These are phyloP conservation scores for Oryzias curvinotus DNA, from an alignment of 2,113 vertebrate species.

Conservation along the genomic window DNA sequence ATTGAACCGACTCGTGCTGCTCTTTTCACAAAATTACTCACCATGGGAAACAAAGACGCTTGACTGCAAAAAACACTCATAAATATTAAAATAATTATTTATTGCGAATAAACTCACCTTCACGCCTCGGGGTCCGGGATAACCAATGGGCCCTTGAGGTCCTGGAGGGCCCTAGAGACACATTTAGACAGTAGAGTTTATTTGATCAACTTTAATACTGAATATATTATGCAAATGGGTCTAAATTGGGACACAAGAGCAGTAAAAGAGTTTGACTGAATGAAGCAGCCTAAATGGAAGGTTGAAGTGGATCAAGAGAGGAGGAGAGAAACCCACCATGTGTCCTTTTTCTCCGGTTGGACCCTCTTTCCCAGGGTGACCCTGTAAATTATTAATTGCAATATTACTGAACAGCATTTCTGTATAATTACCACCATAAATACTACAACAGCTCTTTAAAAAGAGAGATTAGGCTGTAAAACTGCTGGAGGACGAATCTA, in stretches of 20 bases:
- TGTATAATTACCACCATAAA: conserved; percentile 57
- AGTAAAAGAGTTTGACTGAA: conserved; percentile 6
- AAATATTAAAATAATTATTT: background rate
- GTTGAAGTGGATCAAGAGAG: background rate
- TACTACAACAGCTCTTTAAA: conserved; percentile 42
- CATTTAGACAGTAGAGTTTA: background rate
- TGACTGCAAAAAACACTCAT: too few species aligned
- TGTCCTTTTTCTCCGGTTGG: conserved; percentile 92
- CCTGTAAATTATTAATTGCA: conserved; percentile 75
- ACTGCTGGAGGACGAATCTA: conserved; percentile 31
- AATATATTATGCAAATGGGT: conserved; percentile 30
- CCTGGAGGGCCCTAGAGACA: conserved; percentile 87
- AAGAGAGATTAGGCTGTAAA: conserved; percentile 47
- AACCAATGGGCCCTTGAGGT: conserved; percentile 94
- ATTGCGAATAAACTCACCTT: conserved; percentile 83
- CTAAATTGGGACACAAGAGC: conserved; percentile 23
- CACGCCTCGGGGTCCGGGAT: conserved; percentile 92
- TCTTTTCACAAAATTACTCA: too few species aligned
- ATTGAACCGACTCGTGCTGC: background rate
- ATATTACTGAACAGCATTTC: conserved; percentile 50
- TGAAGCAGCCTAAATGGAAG: background rate
- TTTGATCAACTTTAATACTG: conserved; percentile 10
- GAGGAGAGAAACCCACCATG: conserved; percentile 73
- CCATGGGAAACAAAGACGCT: too few species aligned
- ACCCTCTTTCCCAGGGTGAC: conserved; percentile 97